A percentile compares a stretch with the other conserved stretches of the same genome.
Evolutionary conservation across 2,113 vertebrate genomes (phyloP).

Genomic region (Apus apus): DNA sequence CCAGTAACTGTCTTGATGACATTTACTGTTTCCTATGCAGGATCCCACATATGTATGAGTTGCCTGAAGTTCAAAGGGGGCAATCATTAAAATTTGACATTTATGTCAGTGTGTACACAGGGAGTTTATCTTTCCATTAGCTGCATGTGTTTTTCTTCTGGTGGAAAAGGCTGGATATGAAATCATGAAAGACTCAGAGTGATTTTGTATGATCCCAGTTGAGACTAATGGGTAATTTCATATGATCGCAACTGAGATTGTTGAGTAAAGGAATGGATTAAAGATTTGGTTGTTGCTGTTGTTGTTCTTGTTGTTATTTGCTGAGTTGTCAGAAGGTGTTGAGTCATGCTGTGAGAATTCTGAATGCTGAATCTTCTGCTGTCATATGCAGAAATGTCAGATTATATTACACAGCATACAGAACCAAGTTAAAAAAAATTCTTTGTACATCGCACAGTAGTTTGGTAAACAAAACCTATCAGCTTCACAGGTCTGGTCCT

Average conservation of each 20-base stretch:
- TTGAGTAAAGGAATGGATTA: conserved; percentile 33
- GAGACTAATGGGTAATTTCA: conserved; percentile 32
- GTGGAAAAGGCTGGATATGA: conserved; percentile 23
- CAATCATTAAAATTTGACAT: conserved; percentile 72
- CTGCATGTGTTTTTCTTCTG: not conserved
- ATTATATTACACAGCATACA: not conserved
- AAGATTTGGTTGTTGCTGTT: not conserved
- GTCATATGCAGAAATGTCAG: conserved; percentile 2
- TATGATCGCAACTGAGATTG: not conserved
- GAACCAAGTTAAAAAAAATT: not conserved
- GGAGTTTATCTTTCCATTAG: conserved; percentile 68
- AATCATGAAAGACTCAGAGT: conserved; percentile 31
- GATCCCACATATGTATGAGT: conserved; percentile 15
- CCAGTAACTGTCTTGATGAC: conserved; percentile 49
- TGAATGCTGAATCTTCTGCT: not conserved
- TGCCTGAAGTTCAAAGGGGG: conserved; percentile 54
- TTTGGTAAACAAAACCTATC: conserved; percentile 32
- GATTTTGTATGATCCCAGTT: conserved; percentile 21
- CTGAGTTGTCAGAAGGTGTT: conserved; percentile 51
- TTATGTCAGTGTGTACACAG: conserved; percentile 58
- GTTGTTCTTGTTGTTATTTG: conserved; percentile 29
- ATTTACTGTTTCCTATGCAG: conserved; percentile 57
- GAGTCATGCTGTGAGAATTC: conserved; percentile 44
- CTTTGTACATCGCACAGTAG: not conserved
- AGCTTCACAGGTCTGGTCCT: not conserved